phyloP scores from a whole-genome alignment of 2,888 invertebrate genomes.

The Drosophila yooni region DNA sequence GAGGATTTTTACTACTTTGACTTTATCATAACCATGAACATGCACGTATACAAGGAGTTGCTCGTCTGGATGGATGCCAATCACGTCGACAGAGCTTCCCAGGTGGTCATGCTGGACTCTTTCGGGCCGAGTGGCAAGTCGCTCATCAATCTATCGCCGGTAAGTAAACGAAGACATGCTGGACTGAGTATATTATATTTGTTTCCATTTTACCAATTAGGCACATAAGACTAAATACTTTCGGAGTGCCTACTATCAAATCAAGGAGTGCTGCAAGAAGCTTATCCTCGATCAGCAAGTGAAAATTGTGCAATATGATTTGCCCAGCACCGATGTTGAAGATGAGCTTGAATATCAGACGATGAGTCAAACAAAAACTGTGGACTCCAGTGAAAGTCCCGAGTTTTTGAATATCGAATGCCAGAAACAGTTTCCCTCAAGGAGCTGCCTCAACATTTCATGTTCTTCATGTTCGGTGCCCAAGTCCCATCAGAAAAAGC shows the following conservation, averaged over 20 bases:
- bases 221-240: conserved; percentile 61
- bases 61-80: conserved; percentile 51
- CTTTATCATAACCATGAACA: conserved; percentile 97
- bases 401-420: not conserved
- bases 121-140: conserved; percentile 34
- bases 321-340: conserved; percentile 67
- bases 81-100: conserved; percentile 1
- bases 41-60: conserved; percentile 83
- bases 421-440: not conserved
- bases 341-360: not conserved
- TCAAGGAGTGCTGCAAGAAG: conserved; percentile 68
- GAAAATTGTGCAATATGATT: conserved; percentile 57
- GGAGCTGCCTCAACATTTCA: not conserved
- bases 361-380: not conserved
- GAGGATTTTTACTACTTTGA: conserved; percentile 92
- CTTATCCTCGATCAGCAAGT: conserved; percentile 64
- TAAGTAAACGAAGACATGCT: conserved; percentile 8
- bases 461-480: conserved; percentile 6
- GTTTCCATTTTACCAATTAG: conserved; percentile 15
- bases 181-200: not conserved
- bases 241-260: conserved; percentile 66
- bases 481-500: conserved; percentile 22
- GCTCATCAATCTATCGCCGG: conserved; percentile 53
- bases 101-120: conserved; percentile 36
- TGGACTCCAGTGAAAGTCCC: not conserved